These are phyloP conservation scores for Mimumesa dahlbomi DNA, from an alignment of 2,888 invertebrate genomes.

Conservation along the genomic window DNA sequence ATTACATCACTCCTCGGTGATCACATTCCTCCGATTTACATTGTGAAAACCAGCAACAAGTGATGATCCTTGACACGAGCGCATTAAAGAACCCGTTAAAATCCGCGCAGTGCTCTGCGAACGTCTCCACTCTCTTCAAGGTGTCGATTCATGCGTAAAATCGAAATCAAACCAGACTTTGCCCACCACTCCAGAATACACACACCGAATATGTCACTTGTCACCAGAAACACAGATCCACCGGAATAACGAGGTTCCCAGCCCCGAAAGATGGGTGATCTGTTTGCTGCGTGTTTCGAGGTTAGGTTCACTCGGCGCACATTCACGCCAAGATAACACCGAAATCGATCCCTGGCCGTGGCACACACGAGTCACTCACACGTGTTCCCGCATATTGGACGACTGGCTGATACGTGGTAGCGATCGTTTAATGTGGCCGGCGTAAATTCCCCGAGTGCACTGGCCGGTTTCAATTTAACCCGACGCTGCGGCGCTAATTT, in stretches of 20 bases:
- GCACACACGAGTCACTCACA: constrained; percentile 31
- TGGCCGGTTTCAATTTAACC: constrained; percentile 70
- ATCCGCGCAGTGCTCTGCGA: background rate
- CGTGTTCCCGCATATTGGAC: constrained; percentile 29
- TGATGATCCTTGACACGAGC: constrained; percentile 2
- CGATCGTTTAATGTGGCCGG: constrained; percentile 12
- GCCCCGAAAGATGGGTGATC: too few relatives aligned
- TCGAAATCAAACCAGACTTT: background rate
- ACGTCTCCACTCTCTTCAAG: too few relatives aligned
- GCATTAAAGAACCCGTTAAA: background rate
- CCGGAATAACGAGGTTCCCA: too few relatives aligned
- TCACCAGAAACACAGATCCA: too few relatives aligned
- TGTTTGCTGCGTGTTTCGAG: too few relatives aligned
- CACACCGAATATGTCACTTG: too few relatives aligned
- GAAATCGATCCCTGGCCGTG: constrained; percentile 26
- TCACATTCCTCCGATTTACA: background rate
- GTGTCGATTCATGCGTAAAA: background rate
- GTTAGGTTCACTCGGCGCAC: constrained; percentile 51
- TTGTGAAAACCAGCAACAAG: constrained; percentile 9
- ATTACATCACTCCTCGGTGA: constrained; percentile 24
- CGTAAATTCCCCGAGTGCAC: constrained; percentile 66
- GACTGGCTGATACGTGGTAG: background rate
- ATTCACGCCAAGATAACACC: constrained; percentile 33
- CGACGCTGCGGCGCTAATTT: constrained; percentile 60
- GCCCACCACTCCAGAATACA: too few relatives aligned